Base-by-base conservation (phyloP, 2,888 invertebrate genomes). In the Helicoverpa assulta region DNA sequence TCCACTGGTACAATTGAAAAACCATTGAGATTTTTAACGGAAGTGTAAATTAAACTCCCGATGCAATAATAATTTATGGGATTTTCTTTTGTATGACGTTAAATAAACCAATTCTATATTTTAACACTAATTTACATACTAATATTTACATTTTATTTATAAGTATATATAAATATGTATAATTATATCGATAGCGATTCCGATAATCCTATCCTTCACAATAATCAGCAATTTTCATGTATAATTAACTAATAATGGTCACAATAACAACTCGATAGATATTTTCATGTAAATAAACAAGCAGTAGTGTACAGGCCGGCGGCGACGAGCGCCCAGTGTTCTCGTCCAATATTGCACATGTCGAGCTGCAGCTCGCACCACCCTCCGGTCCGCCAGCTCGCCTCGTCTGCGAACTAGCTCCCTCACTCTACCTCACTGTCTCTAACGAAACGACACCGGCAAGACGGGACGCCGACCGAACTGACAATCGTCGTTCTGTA, bases 231-330 rank as follows among this genome's bases (percentile, higher is more conserved):
- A 78, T 92, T 94, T 91, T 92, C 90, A 93, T 94, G 95, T 95
- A 95, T 95, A 95, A 94, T 95, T 95, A 95, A 95, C 95, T 95
- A 95, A 95, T 95, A 92, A 94, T 95, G 95, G 94, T 95, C 95
- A 95, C 94, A 90, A 93, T 95, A 95, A 95, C 95, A 95, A 94
- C 92, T 95, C 92, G 92, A 95, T 95, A 95, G 95, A 95, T 94
- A 95, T 94, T 94, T 90, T 88, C 89, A 95, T 91, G 95, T 95
- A 95, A 95, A 95, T 94, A 95, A 95, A 95, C 94, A 95, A 95
- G 95, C 95, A 90, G 92, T 91, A 92, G 93, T 91, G 91, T 91
- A 90, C 90, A 91, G 91, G 90, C 87, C 83, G 86, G 88, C 89
- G 89, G 83, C 83, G 88, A 90, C 86, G 84, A 83, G 86, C 89